phyloP scores from a whole-genome alignment of 2,888 invertebrate species.

The Lasioglossum marginatum region DNA sequence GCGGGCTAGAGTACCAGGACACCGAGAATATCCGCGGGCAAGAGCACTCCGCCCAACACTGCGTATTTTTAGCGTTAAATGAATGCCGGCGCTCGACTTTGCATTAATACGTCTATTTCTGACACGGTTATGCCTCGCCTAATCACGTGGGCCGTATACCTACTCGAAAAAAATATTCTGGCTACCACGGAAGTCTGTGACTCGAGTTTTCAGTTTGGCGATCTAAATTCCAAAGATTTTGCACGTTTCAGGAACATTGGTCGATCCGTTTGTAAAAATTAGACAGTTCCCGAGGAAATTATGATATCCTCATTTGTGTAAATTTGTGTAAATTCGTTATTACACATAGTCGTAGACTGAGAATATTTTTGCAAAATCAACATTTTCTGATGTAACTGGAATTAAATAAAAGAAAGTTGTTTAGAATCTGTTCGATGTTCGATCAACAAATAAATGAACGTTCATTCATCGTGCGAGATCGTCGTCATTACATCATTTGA shows the following conservation, averaged over 20 bases:
- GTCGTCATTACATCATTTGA: not conserved
- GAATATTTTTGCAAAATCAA: too few species aligned
- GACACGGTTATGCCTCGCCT: not conserved
- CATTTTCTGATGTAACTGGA: too few species aligned
- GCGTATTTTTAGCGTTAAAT: conserved; percentile 49
- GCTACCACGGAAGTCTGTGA: not conserved
- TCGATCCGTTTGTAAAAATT: too few species aligned
- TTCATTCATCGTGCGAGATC: not conserved
- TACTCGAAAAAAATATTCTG: not conserved
- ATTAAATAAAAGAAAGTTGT: too few species aligned
- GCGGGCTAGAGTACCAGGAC: not conserved
- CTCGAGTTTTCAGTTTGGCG: not conserved
- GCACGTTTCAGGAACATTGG: too few species aligned
- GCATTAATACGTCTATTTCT: conserved; percentile 47
- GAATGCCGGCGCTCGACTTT: conserved; percentile 38
- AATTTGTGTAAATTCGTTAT: too few species aligned
- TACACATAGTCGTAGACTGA: too few species aligned
- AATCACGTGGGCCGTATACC: not conserved
- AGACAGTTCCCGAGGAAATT: too few species aligned
- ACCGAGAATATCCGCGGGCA: conserved; percentile 44
- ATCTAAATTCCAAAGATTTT: too few species aligned
- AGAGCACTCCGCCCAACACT: conserved; percentile 50
- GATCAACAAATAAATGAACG: too few species aligned
- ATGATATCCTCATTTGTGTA: too few species aligned
- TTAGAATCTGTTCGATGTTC: too few species aligned